Base-by-base conservation (phyloP, 1,140 invertebrate species). In the Chionoecetes opilio region DNA sequence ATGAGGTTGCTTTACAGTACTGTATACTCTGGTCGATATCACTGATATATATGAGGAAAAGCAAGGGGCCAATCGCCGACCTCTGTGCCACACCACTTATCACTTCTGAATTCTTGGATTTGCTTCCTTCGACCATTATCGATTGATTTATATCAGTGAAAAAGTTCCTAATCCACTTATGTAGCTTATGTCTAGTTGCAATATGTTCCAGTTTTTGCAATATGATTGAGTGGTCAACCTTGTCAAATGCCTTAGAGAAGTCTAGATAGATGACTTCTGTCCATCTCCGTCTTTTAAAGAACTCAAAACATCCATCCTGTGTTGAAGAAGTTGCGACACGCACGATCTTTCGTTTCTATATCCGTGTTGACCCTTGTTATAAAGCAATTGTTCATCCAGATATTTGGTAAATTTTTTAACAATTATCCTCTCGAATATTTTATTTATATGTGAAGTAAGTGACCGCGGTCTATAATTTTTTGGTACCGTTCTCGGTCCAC, bases 311-410 rank as follows among this genome's bases (percentile, higher is more conserved):
- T 41, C 38, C 38, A 41, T 41, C 38, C 38, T 41, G 38, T 41
- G 38, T 41, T 41, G 82, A 6, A 84, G 21, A 6, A 29, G 82
- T 21, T 84, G 82, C 82, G 82, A 84, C 21, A 84, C 82, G 21
- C 82, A 84, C 82, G 82, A 84, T 84, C 82, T 84, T 84, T 8
- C 82, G n/a, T 21, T 84, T 84, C 3, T 84, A 84, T 6, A 84
- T 21, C 82, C 82, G 32, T 84, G 82, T 3, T 84, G 82, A 5
- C 82, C 82, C 21, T 84, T 6, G 82, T 84, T 84, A 84, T 84
- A 84, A 21, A 84, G 32, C 82, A 21, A 84, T 84, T 84, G 3
- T 84, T 84, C 82, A 5, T 32, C 21, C 32, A 84, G 21, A 21
- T 84, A 84, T 41, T 41, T 41, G 14, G 38, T 41, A 6, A 41